A percentile compares a stretch with the other conserved stretches of the same genome.
phyloP scores from a whole-genome alignment of 2,888 invertebrate genomes.

The Mesochorus sp. region DNA sequence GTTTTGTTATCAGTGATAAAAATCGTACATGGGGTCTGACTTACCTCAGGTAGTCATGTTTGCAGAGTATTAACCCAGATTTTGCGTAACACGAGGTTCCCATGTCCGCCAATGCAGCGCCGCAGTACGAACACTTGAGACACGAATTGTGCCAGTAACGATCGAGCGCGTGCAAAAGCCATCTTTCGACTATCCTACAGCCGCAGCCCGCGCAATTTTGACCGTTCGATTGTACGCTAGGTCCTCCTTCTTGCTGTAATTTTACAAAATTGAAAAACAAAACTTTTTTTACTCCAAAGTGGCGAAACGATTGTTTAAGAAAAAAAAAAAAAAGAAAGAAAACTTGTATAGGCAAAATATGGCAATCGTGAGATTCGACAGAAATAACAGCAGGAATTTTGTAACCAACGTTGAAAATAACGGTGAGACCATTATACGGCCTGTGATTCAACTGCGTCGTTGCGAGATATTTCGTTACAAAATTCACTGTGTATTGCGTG shows the following conservation, averaged over 20 bases:
- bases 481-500: background rate
- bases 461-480: conserved; percentile 15
- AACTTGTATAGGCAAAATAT: no score
- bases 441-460: no score
- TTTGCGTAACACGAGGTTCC: conserved; percentile 96
- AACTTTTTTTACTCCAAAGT: no score
- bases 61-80: conserved; percentile 97
- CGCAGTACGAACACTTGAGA: conserved; percentile 96
- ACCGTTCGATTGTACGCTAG: conserved; percentile 81
- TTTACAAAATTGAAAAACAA: conserved; percentile 53
- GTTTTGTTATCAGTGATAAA: background rate
- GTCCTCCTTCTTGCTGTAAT: conserved; percentile 80
- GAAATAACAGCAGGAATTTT: no score
- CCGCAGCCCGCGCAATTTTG: conserved; percentile 96
- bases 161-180: conserved; percentile 95
- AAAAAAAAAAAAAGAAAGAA: no score
- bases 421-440: no score
- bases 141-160: conserved; percentile 98
- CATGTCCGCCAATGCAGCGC: conserved; percentile 94
- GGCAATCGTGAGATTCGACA: no score
- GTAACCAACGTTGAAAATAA: no score
- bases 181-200: conserved; percentile 95
- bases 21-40: conserved; percentile 69
- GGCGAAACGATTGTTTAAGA: no score
- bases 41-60: conserved; percentile 97